Evolutionary conservation across 2,888 invertebrate species (phyloP), one percentile per base, ranked within the genome.

Genomic region (Apotomis turbidana): DNA sequence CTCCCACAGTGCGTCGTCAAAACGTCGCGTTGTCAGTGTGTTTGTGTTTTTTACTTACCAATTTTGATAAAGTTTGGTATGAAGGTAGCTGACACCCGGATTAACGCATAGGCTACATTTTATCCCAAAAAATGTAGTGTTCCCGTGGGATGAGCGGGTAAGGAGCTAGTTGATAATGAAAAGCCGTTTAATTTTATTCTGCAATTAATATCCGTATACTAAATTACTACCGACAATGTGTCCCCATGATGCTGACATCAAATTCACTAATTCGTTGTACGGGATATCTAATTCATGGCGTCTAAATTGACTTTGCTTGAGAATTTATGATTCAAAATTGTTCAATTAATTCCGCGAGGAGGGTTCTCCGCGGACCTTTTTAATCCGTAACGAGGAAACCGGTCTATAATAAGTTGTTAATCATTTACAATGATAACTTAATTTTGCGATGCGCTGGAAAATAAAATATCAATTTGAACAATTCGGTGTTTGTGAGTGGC

Each of bases 201-300:
- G 36, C 12, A 36, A 27, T 27, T 27, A 61, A 61, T 49, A 61
- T 61, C n/a, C 3, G n/a, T 61, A 49, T 27, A 10, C 9, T 61
- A 49, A 61, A 10, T 61, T 61, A 49, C 5, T 36, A 2, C 27
- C 49, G 36, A n/a, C 3, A 61, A 27, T 60, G 44, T 46, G 27
- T 15, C 49, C 10, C 1, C 44, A 46, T 55, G 55, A n/a, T n/a
- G 9, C 6, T 6, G 8, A 57, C 38, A 57, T 49, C 55, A 57
- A 62, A 60, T 15, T 12, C 49, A 44, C 41, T 64, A 46, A 59
- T 13, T 52, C 10, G 36, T 8, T 60, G 6, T 44, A 41, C 46
- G 61, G 55, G 44, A 55, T 64, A 70, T 64, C n/a, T 70, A 52
- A 70, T 70, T 54, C 52, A 64, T 59, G 27, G 38, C 57, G 4